These are phyloP conservation scores for Pipa parva DNA, from an alignment of 2,113 vertebrate species.

Conservation along the genomic window DNA sequence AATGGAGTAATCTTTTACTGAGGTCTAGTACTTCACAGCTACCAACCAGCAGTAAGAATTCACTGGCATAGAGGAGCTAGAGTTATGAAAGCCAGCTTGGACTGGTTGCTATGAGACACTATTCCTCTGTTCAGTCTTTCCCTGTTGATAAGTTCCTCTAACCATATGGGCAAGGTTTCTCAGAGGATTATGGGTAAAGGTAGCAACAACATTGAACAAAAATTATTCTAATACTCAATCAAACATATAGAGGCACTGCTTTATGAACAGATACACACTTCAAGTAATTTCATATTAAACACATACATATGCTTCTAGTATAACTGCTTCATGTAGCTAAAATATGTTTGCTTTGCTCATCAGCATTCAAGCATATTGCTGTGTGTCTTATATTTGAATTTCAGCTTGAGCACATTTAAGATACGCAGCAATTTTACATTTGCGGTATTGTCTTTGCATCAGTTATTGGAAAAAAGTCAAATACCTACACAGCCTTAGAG, in stretches of 20 bases:
- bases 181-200: too few relatives aligned
- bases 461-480: conserved; percentile 37
- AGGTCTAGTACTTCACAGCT: too few relatives aligned
- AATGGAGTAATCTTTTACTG: too few relatives aligned
- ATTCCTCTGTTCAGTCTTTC: too few relatives aligned
- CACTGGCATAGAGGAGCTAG: too few relatives aligned
- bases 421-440: conserved; percentile 35
- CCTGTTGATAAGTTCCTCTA: too few relatives aligned
- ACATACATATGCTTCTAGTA: background rate
- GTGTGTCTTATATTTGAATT: conserved; percentile 22
- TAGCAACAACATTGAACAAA: too few relatives aligned
- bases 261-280: background rate
- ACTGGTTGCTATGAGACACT: too few relatives aligned
- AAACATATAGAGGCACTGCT: background rate
- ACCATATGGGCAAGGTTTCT: too few relatives aligned
- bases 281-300: background rate
- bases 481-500: conserved; percentile 33
- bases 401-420: conserved; percentile 24
- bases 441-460: conserved; percentile 30
- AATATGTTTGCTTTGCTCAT: conserved; percentile 20
- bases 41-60: too few relatives aligned
- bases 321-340: background rate
- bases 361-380: conserved; percentile 30
- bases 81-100: too few relatives aligned
- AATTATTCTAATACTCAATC: background rate